Conservation (phyloP, 2,113 vertebrate species). For the Ochotona princeps region DNA sequence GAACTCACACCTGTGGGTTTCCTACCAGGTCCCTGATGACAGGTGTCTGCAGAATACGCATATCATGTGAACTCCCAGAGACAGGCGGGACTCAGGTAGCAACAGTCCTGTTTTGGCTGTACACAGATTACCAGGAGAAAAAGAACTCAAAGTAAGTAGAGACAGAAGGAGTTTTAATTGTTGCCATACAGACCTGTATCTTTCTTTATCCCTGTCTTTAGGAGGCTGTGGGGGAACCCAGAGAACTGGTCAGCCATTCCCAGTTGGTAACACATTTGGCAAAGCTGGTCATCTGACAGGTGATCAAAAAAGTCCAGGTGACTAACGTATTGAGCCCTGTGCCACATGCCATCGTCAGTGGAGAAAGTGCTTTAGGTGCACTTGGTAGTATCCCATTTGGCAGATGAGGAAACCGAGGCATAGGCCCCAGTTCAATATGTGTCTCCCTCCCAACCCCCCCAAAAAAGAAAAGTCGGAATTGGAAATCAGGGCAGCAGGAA, state of each 20-base stretch:
- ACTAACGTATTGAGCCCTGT: not conserved
- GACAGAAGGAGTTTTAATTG: not conserved
- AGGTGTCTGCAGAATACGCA: too few species aligned
- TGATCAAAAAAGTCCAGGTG: not conserved
- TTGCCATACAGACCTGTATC: not conserved
- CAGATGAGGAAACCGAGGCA: not conserved
- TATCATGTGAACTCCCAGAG: not conserved
- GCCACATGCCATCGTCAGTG: not conserved
- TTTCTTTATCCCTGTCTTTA: not conserved
- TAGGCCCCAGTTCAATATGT: too few species aligned
- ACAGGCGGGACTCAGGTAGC: not conserved
- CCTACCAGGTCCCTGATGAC: fast-evolving
- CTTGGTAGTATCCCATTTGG: not conserved
- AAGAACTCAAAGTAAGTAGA: not conserved
- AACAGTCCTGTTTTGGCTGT: not conserved
- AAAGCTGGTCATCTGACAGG: conserved; percentile 27
- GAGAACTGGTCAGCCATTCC: not conserved
- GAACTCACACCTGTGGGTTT: not conserved
- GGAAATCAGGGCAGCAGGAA: not conserved
- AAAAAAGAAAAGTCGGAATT: not conserved
- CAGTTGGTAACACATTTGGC: not conserved
- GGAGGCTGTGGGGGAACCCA: not conserved
- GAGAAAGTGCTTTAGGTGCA: not conserved
- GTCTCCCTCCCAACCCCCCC: too few species aligned
- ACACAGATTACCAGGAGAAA: not conserved